Conservation (phyloP, 2,113 vertebrate genomes). For the Steatornis caripensis region DNA sequence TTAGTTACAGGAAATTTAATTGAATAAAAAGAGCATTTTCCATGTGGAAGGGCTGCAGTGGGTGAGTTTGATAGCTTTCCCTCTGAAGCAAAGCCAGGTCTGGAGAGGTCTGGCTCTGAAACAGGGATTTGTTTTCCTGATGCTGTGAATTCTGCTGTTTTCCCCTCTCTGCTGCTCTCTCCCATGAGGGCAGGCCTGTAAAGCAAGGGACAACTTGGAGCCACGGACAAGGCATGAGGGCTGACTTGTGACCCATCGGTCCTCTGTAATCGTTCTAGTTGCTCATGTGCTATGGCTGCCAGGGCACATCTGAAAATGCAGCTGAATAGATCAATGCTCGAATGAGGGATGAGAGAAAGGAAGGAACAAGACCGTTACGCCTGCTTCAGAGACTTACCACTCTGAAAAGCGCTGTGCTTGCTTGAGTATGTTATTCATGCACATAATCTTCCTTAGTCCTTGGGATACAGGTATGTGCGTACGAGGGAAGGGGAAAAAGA, state of each 20-base stretch:
- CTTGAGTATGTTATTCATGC: background rate
- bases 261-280: background rate
- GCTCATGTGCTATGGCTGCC: background rate
- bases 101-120: background rate
- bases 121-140: background rate
- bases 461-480: background rate
- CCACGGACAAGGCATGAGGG: background rate
- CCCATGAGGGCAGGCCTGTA: background rate
- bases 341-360: background rate
- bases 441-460: background rate
- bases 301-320: background rate
- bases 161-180: background rate
- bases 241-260: background rate
- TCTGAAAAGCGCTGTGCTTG: background rate
- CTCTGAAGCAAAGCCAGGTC: background rate
- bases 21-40: conserved; percentile 25
- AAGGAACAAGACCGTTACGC: background rate
- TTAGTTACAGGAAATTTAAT: conserved; percentile 18
- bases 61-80: background rate
- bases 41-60: background rate
- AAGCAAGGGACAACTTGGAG: background rate
- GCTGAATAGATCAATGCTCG: background rate
- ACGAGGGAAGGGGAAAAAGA: background rate
- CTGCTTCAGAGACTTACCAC: background rate
- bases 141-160: background rate